These are phyloP conservation scores for Volucella bombylans DNA, from an alignment of 2,888 invertebrate species.

Conservation along the genomic window DNA sequence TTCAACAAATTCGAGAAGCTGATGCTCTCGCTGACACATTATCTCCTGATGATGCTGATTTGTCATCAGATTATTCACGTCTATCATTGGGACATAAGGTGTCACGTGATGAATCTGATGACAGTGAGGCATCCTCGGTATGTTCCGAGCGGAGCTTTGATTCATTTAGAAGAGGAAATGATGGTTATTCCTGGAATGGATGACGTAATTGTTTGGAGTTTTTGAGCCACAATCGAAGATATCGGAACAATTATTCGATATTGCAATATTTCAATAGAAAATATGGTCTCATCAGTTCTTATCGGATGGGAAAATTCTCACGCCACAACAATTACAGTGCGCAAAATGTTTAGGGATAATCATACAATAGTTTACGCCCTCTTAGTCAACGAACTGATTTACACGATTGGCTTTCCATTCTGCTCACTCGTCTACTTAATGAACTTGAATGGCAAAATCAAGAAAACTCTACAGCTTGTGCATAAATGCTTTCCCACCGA, in stretches of 20 bases:
- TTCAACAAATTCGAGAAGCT: conserved; percentile 94
- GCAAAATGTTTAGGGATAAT: conserved; percentile 98
- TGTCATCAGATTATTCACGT: conserved; percentile 78
- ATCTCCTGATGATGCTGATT: conserved; percentile 83
- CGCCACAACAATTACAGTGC: conserved; percentile 86
- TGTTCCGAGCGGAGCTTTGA: conserved; percentile 95
- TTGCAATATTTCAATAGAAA: conserved; percentile 96
- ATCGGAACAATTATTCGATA: conserved; percentile 92
- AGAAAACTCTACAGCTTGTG: conserved; percentile 91
- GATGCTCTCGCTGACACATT: conserved; percentile 90
- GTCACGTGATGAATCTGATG: conserved; percentile 90
- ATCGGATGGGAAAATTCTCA: conserved; percentile 84
- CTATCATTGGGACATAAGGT: conserved; percentile 83
- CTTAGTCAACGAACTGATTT: conserved; percentile 95
- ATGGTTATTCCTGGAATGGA: conserved; percentile 93
- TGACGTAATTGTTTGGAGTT: conserved; percentile 88
- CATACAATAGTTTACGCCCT: conserved; percentile 96
- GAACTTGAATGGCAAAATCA: conserved; percentile 96
- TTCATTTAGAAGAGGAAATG: conserved; percentile 90
- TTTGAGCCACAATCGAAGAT: conserved; percentile 87
- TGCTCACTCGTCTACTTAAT: conserved; percentile 92
- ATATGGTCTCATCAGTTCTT: conserved; percentile 92
- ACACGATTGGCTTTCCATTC: conserved; percentile 95
- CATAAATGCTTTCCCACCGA: conserved; percentile 87
- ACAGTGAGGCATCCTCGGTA: conserved; percentile 97